Evolutionary conservation across 2,797 vertebrate genomes (phyloP), one percentile per base, ranked within the genome.

Genomic region (Sandelia bainsii): DNA sequence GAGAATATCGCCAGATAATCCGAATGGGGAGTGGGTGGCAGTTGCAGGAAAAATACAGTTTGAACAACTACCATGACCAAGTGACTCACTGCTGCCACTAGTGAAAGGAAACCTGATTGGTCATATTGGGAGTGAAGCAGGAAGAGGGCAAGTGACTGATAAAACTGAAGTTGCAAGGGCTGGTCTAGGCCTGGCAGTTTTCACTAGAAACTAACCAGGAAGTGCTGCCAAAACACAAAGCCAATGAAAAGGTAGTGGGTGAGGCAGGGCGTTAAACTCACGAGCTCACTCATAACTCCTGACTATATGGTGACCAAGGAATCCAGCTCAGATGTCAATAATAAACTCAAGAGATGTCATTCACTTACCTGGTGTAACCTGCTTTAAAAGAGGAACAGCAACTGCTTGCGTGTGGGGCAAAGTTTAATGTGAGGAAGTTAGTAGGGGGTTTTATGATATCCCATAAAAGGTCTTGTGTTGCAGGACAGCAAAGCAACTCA

Each of bases 61-160:
- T 89, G 72, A 89, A 72, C 63, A 76, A 90, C 84, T 79, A 71
- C 88, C 71, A 75, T 42, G 12, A 76, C 79, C 69, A 80, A 88
- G 81, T 93, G 91, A 94, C 89, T 94, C 90, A 93, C 79, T 87
- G 69, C 74, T 90, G 84, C 87, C 90, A 87, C 77, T 52, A 44
- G 72, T 90, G 82, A 87, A 89, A 92, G 90, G 91, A 94, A 95
- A 91, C 86, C 86, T 84, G 87, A 93, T 91, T 94, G 92, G 93
- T 86, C 56, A 72, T 81, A 76, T 62, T 86, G 80, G 79, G 76
- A 90, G 74, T 10, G 3, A 82, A 92, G 92, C 92, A 95, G 94
- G 94, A 95, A 95, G 89, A 91, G 86, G 79, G 85, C 54, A 84
- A 91, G 89, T 44, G 74, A 87, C 93, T 94, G 94, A 94, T 95